Conservation (phyloP, 2,797 vertebrate genomes). For the Nasua narica region DNA sequence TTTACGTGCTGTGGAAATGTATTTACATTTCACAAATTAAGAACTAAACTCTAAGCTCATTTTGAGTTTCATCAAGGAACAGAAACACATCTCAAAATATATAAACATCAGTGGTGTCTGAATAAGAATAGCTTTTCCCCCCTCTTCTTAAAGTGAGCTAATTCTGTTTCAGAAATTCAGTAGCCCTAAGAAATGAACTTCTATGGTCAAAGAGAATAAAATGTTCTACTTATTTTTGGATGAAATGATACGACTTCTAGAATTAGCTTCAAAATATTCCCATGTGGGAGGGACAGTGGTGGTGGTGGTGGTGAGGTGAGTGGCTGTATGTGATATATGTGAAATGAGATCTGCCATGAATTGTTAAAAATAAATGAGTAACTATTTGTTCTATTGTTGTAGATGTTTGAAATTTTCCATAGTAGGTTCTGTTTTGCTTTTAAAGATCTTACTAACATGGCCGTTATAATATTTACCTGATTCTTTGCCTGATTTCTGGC, state of each 20-base stretch:
- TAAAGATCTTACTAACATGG: background rate
- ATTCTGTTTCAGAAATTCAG: conserved; percentile 6
- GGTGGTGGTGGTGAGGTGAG: background rate
- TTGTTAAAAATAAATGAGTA: background rate
- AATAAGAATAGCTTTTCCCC: background rate
- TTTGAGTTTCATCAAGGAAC: conserved; percentile 26
- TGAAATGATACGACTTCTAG: background rate
- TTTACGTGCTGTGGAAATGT: background rate
- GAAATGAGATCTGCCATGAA: background rate
- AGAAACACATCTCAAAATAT: background rate
- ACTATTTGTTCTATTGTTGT: background rate
- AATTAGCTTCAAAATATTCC: background rate
- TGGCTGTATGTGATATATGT: background rate
- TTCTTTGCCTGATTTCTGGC: background rate
- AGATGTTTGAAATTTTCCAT: background rate
- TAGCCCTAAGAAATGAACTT: background rate
- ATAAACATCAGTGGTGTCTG: background rate
- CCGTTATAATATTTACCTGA: background rate
- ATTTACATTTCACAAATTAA: background rate
- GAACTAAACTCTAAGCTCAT: background rate
- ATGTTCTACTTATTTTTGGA: background rate
- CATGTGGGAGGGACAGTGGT: background rate
- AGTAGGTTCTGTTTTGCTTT: background rate
- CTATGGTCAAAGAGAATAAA: background rate
- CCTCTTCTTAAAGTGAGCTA: background rate